These are phyloP conservation scores for Muntiacus reevesi DNA, from an alignment of 2,113 vertebrate genomes.

Conservation along the genomic window DNA sequence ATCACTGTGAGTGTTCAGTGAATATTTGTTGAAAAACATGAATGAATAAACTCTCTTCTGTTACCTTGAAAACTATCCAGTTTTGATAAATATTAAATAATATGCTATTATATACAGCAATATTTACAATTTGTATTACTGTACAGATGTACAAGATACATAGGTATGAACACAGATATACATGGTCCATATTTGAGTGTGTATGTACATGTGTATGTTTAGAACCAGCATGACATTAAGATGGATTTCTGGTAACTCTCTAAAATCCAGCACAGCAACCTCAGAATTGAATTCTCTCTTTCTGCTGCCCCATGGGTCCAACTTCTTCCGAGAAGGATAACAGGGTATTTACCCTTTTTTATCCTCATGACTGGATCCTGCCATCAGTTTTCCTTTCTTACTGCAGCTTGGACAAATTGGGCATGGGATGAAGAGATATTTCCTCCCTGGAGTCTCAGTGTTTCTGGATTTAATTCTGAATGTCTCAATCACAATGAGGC, in stretches of 20 bases:
- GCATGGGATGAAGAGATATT: not conserved
- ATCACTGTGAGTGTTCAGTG: not conserved
- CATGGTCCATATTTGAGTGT: not conserved
- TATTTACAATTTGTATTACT: not conserved
- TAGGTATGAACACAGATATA: not conserved
- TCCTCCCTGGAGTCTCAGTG: not conserved
- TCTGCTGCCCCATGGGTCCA: not conserved
- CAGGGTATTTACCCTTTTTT: not conserved
- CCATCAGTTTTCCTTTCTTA: not conserved
- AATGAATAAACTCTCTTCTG: not conserved
- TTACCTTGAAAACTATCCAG: not conserved
- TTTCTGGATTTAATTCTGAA: slow-evolving; percentile 3
- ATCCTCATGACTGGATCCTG: not conserved
- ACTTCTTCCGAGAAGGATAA: not conserved
- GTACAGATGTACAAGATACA: not conserved
- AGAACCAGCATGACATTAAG: not conserved
- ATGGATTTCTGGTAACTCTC: not conserved
- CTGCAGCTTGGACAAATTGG: not conserved
- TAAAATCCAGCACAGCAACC: not conserved
- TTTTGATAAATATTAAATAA: not conserved
- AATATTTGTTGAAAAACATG: not conserved
- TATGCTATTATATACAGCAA: not conserved
- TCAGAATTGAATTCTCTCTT: not conserved
- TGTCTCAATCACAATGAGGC: not conserved
- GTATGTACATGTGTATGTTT: not conserved